Percentiles rank a stretch among this genome's conserved stretches.
These are phyloP conservation scores for Drosophila recens DNA, from an alignment of 2,888 invertebrate genomes.

Conservation along the genomic window DNA sequence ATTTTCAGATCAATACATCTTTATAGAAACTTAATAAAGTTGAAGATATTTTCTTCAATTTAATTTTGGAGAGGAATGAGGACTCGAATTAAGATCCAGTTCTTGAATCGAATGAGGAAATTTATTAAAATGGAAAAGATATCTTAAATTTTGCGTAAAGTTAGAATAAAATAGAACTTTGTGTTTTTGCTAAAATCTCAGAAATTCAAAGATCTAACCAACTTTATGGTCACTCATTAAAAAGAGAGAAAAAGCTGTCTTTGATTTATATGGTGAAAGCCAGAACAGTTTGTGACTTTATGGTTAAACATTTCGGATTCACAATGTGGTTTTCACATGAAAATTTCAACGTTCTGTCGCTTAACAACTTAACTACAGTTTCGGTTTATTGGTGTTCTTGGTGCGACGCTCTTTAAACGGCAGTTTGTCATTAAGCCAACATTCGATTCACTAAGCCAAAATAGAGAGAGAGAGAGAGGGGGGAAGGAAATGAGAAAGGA, in stretches of 20 bases:
- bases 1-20: too few relatives aligned
- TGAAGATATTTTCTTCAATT: too few relatives aligned
- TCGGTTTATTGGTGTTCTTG: not conserved
- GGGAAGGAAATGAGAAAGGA: not conserved
- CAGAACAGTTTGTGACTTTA: slow-evolving; percentile 12
- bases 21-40: too few relatives aligned
- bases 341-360: slow-evolving; percentile 3
- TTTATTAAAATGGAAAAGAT: too few relatives aligned
- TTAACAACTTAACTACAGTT: slow-evolving; percentile 8
- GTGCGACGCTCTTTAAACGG: not conserved
- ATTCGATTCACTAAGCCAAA: slow-evolving; percentile 17
- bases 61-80: too few relatives aligned
- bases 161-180: not conserved
- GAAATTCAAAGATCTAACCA: not conserved
- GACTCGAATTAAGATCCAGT: too few relatives aligned
- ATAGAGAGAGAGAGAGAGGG: not conserved
- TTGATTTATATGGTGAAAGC: not conserved
- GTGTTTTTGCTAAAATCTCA: not conserved
- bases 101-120: too few relatives aligned
- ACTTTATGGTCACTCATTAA: slow-evolving; percentile 3
- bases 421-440: slow-evolving; percentile 26
- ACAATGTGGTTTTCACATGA: slow-evolving; percentile 22
- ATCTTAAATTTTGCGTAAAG: too few relatives aligned
- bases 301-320: slow-evolving; percentile 4
- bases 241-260: not conserved